A percentile compares a stretch with the other conserved stretches of the same genome.
Conservation (phyloP, 2,113 vertebrate genomes). For the Halichoeres trimaculatus region DNA sequence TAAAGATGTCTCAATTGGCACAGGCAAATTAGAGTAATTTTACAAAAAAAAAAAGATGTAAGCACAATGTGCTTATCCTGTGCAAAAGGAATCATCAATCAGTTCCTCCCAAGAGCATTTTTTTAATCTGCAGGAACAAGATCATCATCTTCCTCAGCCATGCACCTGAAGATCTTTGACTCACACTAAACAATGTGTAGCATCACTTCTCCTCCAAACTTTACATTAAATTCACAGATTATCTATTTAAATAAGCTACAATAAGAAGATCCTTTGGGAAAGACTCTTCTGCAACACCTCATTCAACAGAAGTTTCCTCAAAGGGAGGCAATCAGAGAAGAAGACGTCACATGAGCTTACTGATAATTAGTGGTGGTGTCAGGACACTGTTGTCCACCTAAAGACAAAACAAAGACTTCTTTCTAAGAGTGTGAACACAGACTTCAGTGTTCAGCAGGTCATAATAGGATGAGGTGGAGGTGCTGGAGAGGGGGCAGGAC, state of each 20-base stretch:
- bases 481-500: background rate
- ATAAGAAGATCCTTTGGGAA: background rate
- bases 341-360: background rate
- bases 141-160: background rate
- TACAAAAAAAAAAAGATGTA: too few species aligned
- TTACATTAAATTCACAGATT: background rate
- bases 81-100: background rate
- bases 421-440: constrained; percentile 43
- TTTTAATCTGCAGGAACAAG: background rate
- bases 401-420: constrained; percentile 57
- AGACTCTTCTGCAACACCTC: too few species aligned
- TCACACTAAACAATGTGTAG: background rate
- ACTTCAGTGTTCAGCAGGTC: constrained; percentile 53
- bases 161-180: background rate
- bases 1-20: too few species aligned
- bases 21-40: too few species aligned
- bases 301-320: background rate
- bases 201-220: background rate
- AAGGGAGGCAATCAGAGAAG: background rate
- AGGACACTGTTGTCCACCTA: background rate
- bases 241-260: background rate
- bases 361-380: background rate
- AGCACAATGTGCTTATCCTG: background rate
- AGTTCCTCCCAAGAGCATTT: background rate
- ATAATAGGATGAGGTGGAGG: constrained; percentile 39